A percentile compares a stretch with the other conserved stretches of the same genome.
phyloP scores from a whole-genome alignment of 2,113 vertebrate species.

The Tinamus guttatus region DNA sequence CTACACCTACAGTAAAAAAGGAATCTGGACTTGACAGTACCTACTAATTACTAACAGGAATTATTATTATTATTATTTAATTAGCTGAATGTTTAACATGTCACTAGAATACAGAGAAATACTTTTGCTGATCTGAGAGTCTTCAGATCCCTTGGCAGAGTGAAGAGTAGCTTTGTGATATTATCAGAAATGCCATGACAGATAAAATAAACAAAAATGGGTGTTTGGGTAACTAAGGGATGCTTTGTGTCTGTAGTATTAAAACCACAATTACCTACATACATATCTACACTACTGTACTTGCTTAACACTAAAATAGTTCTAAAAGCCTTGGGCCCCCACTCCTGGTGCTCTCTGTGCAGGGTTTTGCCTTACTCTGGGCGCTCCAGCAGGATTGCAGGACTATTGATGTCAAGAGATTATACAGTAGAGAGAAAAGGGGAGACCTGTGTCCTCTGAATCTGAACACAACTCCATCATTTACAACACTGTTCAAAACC shows the following conservation, averaged over 20 bases:
- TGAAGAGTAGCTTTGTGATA: background rate
- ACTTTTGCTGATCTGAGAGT: background rate
- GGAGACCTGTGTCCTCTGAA: background rate
- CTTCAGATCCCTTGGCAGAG: background rate
- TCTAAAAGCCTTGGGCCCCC: background rate
- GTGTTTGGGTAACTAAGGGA: background rate
- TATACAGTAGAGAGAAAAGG: background rate
- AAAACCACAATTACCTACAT: background rate
- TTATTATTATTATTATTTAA: background rate
- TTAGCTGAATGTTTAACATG: background rate
- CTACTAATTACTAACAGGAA: background rate
- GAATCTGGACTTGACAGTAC: background rate
- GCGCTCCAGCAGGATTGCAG: background rate
- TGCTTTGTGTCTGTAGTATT: background rate
- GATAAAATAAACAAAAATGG: background rate
- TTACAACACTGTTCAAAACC: background rate
- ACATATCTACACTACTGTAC: background rate
- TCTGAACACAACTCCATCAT: background rate
- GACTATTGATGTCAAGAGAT: background rate
- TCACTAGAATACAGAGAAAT: background rate
- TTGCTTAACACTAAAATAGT: background rate
- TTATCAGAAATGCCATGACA: background rate
- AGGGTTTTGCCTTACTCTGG: background rate
- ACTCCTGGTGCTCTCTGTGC: background rate
- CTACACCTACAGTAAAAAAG: background rate